These are phyloP conservation scores for Sebastes jordani DNA, from an alignment of 2,797 vertebrate species.

Conservation along the genomic window DNA sequence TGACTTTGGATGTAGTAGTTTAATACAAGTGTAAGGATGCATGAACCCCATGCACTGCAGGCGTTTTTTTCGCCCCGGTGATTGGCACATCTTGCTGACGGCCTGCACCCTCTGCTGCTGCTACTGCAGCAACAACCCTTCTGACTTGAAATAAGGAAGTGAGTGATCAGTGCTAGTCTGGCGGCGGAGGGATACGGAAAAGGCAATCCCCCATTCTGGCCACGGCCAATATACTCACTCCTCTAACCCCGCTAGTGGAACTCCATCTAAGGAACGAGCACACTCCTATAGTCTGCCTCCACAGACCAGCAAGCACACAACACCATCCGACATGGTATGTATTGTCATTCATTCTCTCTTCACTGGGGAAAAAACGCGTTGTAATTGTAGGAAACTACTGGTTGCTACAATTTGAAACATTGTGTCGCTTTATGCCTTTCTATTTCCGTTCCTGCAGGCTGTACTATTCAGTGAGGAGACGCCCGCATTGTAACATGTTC, in stretches of 20 bases:
- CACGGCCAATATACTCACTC: constrained; percentile 75
- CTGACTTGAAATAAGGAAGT: constrained; percentile 76
- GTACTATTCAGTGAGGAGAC: not conserved
- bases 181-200: constrained; percentile 81
- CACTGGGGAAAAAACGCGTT: not conserved
- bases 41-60: constrained; percentile 48
- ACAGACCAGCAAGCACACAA: constrained; percentile 73
- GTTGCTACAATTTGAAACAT: not conserved
- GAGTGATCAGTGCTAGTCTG: constrained; percentile 68
- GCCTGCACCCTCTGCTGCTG: not conserved
- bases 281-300: constrained; percentile 67
- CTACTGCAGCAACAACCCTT: constrained; percentile 52
- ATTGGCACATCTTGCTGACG: constrained; percentile 54
- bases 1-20: not conserved
- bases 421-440: not conserved
- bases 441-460: not conserved
- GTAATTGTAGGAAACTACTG: not conserved
- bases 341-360: constrained; percentile 62
- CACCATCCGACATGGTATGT: constrained; percentile 81
- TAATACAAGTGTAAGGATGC: constrained; percentile 17
- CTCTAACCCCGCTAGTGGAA: constrained; percentile 69
- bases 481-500: constrained; percentile 27
- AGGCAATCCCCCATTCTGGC: constrained; percentile 65
- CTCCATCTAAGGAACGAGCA: constrained; percentile 78
- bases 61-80: constrained; percentile 38